Evolutionary conservation across 2,888 invertebrate species (phyloP).

Genomic region (Cantharis lateralis): DNA sequence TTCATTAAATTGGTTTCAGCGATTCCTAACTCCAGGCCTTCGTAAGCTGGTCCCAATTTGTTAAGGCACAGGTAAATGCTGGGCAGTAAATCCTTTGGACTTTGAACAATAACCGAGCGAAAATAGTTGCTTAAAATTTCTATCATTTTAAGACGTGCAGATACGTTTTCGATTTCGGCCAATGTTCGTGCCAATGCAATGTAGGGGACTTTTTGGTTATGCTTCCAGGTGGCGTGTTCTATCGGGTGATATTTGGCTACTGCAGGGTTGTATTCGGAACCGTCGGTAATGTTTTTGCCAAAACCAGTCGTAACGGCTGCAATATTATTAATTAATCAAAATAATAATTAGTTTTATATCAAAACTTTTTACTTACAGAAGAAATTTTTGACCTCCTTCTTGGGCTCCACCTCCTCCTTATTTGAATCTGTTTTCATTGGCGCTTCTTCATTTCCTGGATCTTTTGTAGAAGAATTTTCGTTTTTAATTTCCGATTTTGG

Average conservation of each 20-base stretch:
- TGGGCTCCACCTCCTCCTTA: neutral
- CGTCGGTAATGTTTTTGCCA: slow-evolving; percentile 19
- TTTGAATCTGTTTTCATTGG: neutral
- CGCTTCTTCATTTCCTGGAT: neutral
- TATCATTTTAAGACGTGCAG: slow-evolving; percentile 86
- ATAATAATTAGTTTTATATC: too few species aligned
- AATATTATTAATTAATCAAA: neutral
- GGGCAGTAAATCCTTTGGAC: slow-evolving; percentile 86
- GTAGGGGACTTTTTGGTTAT: slow-evolving; percentile 83
- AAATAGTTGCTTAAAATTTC: slow-evolving; percentile 92
- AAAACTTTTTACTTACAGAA: neutral
- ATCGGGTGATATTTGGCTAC: slow-evolving; percentile 80
- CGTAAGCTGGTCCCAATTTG: slow-evolving; percentile 93
- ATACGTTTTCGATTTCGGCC: slow-evolving; percentile 84
- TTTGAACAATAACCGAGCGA: slow-evolving; percentile 85
- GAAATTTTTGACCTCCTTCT: neutral
- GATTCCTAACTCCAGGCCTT: slow-evolving; percentile 91
- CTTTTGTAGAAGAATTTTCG: neutral
- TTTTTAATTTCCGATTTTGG: neutral
- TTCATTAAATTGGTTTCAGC: slow-evolving; percentile 95
- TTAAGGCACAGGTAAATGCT: slow-evolving; percentile 96
- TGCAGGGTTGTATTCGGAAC: slow-evolving; percentile 70
- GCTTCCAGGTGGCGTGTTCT: slow-evolving; percentile 80
- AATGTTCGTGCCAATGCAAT: slow-evolving; percentile 88
- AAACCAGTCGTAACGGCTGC: neutral